These are phyloP conservation scores for Synergus itoensis DNA, from an alignment of 2,888 invertebrate species.

Conservation along the genomic window DNA sequence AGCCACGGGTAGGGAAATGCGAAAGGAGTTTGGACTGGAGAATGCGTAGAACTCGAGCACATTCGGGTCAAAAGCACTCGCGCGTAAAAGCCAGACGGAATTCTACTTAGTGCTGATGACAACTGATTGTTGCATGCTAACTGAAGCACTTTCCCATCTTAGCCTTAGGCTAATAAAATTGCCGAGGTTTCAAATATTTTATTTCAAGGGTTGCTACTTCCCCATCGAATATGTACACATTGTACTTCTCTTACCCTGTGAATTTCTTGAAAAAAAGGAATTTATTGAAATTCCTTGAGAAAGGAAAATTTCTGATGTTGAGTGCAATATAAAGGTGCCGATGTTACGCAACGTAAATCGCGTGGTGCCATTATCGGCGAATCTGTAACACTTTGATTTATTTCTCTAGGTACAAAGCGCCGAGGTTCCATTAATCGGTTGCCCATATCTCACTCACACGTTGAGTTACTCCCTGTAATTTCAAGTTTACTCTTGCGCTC, in stretches of 20 bases:
- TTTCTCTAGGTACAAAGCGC: neutral
- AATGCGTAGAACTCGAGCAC: constrained; percentile 32
- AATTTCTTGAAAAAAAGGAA: too few species aligned
- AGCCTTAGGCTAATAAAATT: neutral
- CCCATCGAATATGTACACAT: neutral
- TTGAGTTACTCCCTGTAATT: constrained; percentile 21
- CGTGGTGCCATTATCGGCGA: neutral
- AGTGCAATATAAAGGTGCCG: neutral
- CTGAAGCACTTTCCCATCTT: constrained; percentile 9
- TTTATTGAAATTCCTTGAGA: too few species aligned
- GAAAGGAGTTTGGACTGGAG: constrained; percentile 39
- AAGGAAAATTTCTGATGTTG: too few species aligned
- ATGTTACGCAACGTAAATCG: neutral
- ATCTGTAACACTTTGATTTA: constrained; percentile 31
- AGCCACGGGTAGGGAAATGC: constrained; percentile 47
- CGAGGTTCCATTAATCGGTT: constrained; percentile 25
- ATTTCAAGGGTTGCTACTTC: neutral
- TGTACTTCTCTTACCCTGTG: neutral
- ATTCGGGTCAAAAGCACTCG: constrained; percentile 38
- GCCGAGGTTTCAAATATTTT: neutral
- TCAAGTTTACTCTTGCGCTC: constrained; percentile 32
- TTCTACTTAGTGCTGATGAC: constrained; percentile 34
- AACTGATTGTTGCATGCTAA: constrained; percentile 36
- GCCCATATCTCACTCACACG: constrained; percentile 2
- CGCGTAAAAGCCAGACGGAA: constrained; percentile 36